Conservation (phyloP, 2,888 invertebrate species). For the Tromatobia lineatoria region DNA sequence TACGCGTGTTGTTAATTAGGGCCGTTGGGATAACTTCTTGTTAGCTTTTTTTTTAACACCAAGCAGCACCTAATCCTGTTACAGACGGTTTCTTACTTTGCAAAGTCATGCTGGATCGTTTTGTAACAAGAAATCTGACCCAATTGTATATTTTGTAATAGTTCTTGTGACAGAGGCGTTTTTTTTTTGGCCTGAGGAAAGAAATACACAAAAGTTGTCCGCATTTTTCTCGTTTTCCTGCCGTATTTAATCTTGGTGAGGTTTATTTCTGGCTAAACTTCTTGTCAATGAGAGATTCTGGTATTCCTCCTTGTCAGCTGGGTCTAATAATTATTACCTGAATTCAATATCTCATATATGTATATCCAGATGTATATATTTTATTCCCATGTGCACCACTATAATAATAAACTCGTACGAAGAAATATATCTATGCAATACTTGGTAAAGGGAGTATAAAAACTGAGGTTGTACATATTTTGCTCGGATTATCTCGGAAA, state of each 20-base stretch:
- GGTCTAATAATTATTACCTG: no score
- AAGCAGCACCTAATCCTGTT: not conserved
- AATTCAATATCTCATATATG: no score
- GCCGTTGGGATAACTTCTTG: constrained; percentile 43
- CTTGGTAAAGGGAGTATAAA: not conserved
- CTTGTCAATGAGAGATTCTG: no score
- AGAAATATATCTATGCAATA: not conserved
- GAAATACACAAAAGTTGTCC: no score
- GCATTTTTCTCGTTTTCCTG: no score
- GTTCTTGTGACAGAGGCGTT: no score
- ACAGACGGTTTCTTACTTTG: not conserved
- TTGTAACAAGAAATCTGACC: not conserved
- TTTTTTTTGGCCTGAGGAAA: no score
- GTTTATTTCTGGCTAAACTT: no score
- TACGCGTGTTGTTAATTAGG: constrained; percentile 64
- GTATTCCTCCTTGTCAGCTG: no score
- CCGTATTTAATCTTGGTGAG: no score
- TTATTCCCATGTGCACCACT: not conserved
- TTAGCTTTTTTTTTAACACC: constrained; percentile 17
- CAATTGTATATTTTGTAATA: not conserved
- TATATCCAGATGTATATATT: no score
- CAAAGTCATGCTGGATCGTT: not conserved
- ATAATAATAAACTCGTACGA: not conserved
- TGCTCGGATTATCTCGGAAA: not conserved
- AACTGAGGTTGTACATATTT: not conserved